Conservation (phyloP, 2,888 invertebrate species). For the Patella caerulea region DNA sequence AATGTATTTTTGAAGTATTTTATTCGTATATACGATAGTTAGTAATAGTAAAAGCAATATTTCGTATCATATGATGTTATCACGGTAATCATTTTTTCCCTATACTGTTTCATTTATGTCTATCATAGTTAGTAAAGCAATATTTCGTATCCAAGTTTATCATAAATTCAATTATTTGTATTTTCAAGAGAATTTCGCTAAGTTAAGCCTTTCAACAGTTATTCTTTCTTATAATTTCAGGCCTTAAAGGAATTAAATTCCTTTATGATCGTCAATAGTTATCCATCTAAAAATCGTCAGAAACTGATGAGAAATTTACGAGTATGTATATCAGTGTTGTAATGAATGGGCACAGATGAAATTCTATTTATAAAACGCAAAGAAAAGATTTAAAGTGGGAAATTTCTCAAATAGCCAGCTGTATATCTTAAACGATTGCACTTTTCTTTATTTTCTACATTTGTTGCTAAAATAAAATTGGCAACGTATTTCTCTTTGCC, state of each 20-base stretch:
- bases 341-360: too few relatives aligned
- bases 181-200: too few relatives aligned
- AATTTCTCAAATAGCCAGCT: too few relatives aligned
- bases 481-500: not conserved
- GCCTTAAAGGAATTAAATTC: conserved; percentile 63
- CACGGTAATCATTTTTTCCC: too few relatives aligned
- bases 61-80: too few relatives aligned
- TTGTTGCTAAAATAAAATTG: conserved; percentile 1
- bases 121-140: not conserved
- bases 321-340: conserved; percentile 42
- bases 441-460: too few relatives aligned
- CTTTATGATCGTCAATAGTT: conserved; percentile 66
- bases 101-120: too few relatives aligned
- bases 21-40: too few relatives aligned
- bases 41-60: too few relatives aligned
- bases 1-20: too few relatives aligned
- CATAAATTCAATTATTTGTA: not conserved
- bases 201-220: not conserved
- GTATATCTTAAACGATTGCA: too few relatives aligned
- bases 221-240: conserved; percentile 34
- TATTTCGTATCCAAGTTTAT: not conserved
- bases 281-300: conserved; percentile 67
- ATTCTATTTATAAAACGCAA: not conserved
- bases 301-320: conserved; percentile 70
- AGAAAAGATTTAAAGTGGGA: not conserved